Evolutionary conservation across 2,113 vertebrate species (phyloP), one percentile per base, ranked within the genome.

Genomic region (Apodemus sylvaticus): DNA sequence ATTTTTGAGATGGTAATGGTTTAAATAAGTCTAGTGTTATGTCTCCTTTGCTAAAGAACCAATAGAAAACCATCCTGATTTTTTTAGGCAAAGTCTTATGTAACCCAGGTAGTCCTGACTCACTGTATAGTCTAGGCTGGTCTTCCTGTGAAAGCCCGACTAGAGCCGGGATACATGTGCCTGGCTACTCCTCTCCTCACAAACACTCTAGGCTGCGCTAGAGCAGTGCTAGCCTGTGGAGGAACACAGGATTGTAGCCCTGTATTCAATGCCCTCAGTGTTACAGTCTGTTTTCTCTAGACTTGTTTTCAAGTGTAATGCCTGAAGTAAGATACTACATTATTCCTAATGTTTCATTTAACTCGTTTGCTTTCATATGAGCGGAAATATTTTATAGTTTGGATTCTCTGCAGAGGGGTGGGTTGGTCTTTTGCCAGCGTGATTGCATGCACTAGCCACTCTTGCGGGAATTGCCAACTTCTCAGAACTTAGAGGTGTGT

Each of bases 311-410:
- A 81, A 29, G 79, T 1, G 31, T 48, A 68, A 36, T 77, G 68
- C 86, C 82, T 96, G 71, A 86, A 66, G 34, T 89, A 45, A 94
- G 48, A 79, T 26, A 4, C 78, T 85, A 17, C 22, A 0, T 93
- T 93, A n/a, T 5, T 82, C 14, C 60, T 29, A 60, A 0, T 68
- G 34, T 79, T 92, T 36, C 36, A 12, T 95, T 92, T 94, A 48
- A 26, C 62, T 94, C 66, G 31, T 70, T 92, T 55, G 14, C 51
- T 39, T 87, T 74, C 86, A 76, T 86, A 12, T 45, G 83, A 97
- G 9, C n/a, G 7, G 34, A 55, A 53, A 39, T 85, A 39, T 11
- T 86, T 66, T 79, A 34, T 87, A 64, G 88, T 77, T 13, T 55
- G 93, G 19, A 31, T 13, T 71, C 73, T 93, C 55, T 64, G 48